Evolutionary conservation across 2,888 invertebrate species (phyloP), one percentile per base, ranked within the genome.

Genomic region (Cosmia pyralina): DNA sequence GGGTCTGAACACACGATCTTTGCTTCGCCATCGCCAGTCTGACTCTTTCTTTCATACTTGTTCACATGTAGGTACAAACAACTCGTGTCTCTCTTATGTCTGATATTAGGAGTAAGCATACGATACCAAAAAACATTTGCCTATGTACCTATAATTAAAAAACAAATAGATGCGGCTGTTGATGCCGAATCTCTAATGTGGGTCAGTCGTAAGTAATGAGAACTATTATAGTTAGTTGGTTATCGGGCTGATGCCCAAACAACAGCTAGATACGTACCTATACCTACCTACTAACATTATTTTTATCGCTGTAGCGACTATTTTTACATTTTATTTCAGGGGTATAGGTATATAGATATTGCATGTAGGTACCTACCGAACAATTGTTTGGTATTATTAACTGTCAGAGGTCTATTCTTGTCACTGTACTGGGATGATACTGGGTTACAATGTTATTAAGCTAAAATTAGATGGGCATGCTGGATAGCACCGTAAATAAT

Each of bases 221-320:
- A 59, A 84, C 78, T 82, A 84, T 77, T 82, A 80, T 75, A 79
- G 74, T 81, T 85, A 86, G 82, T 83, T 84, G 77, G 77, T 67
- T 75, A 75, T 72, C 83, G 77, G 78, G 57, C 75, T 78, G 79
- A 76, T 80, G 83, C 78, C 79, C 84, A 82, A 84, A 84, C 77
- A 84, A 78, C 79, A 77, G 79, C 79, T 80, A 78, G 66, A 75
- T 84, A 81, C 73, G 73, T 84, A 88, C 85, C 28, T 28, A 73
- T 83, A 88, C 85, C 85, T 88, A 89, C 59, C 88, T 88, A 90
- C 88, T 88, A 70, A 63, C 60, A 84, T 82, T 86, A 90, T 92
- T 92, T 93, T 92, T 92, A 92, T 91, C 91, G 88, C 91, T 88
- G 89, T 91, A 92, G 92, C 92, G 89, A 86, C 93, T 93, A 93